Base-by-base conservation (phyloP, 2,888 invertebrate species). In the Stenoptilia bipunctidactyla region DNA sequence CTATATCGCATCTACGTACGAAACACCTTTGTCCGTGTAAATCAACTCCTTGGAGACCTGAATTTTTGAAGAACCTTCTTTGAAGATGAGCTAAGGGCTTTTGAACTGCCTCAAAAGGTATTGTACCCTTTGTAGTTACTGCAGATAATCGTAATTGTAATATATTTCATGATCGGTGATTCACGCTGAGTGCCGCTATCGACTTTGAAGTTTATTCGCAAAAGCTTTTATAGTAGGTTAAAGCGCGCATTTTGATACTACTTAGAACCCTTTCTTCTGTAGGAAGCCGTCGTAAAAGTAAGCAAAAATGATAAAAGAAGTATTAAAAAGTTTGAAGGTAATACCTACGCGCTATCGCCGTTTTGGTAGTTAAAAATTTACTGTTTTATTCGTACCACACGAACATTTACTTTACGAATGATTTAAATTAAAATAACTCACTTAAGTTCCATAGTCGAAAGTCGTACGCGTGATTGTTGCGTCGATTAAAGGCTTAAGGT, bases 31-130 rank as follows among this genome's bases (percentile, higher is more conserved):
- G 20, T 20, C 30, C 30, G 9, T 30, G 30, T 30, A 30, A 30
- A 9, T 10, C 2, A 69, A 73, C 66, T 74, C 77, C 76, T 68
- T 50, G 40, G 77, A 75, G 79, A 77, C 71, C 70, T 71, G 72
- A 73, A 76, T 71, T 72, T 76, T 74, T 71, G 65, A 72, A 51
- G 45, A 58, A 71, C 70, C 73, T 12, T 10, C 68, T 72, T 70
- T 58, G 60, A 30, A 30, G 30, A 20, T 20, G 20, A 20, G 8
- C 20, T 20, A 20, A 20, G 20, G 20, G 20, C 20, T 20, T 30
- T n/a, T 12, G 30, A 9, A 9, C 30, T 30, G n/a, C n/a, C n/a
- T 30, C 30, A 30, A 30, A 30, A 30, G 30, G 30, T 61, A 60
- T 58, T 51, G 60, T 59, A 58, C 49, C 58, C 62, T 71, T 71